Conservation (phyloP, 2,888 invertebrate species). For the Ceriagrion tenellum region DNA sequence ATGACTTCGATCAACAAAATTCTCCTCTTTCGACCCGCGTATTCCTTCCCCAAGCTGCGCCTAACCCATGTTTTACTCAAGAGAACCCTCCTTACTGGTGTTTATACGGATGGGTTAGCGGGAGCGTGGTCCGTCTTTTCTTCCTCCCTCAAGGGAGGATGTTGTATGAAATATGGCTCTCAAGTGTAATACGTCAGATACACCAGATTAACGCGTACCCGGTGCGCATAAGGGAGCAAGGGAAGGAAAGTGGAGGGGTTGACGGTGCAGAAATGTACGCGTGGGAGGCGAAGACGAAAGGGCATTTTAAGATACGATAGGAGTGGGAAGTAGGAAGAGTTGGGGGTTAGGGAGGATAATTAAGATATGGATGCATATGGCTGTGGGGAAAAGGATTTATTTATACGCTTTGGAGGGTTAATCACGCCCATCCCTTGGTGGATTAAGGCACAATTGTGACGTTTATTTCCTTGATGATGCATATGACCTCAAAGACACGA, state of each 20-base stretch:
- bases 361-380: neutral
- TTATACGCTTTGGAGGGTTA: slow-evolving; percentile 25
- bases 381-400: neutral
- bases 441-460: neutral
- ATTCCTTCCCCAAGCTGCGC: neutral
- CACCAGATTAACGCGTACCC: slow-evolving; percentile 31
- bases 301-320: slow-evolving; percentile 30
- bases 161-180: slow-evolving; percentile 50
- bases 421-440: neutral
- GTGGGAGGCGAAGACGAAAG: neutral
- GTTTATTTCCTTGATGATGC: slow-evolving; percentile 26
- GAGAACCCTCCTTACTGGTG: neutral
- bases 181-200: slow-evolving; percentile 51
- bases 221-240: slow-evolving; percentile 1
- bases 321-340: neutral
- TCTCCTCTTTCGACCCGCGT: neutral
- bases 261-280: neutral
- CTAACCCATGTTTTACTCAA: neutral
- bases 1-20: neutral
- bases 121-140: slow-evolving; percentile 4
- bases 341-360: neutral
- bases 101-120: neutral
- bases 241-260: neutral
- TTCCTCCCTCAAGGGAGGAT: slow-evolving; percentile 19
- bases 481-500: neutral